A percentile compares a stretch with the other conserved stretches of the same genome.
Conservation (phyloP, 23 tunicate species). For the Ciona savignyi region DNA sequence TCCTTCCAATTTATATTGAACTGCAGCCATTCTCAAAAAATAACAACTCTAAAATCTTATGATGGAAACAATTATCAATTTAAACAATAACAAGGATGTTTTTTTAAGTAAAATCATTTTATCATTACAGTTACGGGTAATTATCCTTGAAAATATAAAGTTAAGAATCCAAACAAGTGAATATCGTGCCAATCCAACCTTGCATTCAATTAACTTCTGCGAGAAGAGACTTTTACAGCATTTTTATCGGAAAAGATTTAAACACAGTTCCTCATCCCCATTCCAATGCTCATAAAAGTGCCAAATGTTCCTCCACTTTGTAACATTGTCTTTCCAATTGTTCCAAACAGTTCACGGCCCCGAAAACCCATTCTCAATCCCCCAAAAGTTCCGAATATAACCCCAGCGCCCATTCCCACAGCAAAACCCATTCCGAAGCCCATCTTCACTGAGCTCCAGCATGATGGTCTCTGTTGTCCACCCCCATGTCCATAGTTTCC, state of each 20-base stretch:
- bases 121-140: no score
- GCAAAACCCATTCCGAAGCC: constrained; percentile 88
- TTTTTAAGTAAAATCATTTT: no score
- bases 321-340: constrained; percentile 69
- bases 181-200: no score
- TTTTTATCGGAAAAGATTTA: no score
- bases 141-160: no score
- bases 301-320: constrained; percentile 97
- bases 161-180: no score
- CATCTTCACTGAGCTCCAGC: constrained; percentile 84
- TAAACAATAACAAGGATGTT: no score
- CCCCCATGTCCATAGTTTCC: constrained; percentile 32
- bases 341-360: constrained; percentile 64
- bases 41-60: no score
- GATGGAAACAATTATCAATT: no score
- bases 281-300: constrained; percentile 94
- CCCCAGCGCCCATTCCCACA: constrained; percentile 94
- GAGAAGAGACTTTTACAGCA: no score
- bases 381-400: constrained; percentile 80
- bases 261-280: constrained; percentile 59
- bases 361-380: constrained; percentile 68
- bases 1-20: constrained; percentile 88
- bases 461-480: constrained; percentile 42
- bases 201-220: no score
- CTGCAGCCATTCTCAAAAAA: constrained; percentile 34